phyloP scores from a whole-genome alignment of 1,140 invertebrate genomes.

The Diprion similis region DNA sequence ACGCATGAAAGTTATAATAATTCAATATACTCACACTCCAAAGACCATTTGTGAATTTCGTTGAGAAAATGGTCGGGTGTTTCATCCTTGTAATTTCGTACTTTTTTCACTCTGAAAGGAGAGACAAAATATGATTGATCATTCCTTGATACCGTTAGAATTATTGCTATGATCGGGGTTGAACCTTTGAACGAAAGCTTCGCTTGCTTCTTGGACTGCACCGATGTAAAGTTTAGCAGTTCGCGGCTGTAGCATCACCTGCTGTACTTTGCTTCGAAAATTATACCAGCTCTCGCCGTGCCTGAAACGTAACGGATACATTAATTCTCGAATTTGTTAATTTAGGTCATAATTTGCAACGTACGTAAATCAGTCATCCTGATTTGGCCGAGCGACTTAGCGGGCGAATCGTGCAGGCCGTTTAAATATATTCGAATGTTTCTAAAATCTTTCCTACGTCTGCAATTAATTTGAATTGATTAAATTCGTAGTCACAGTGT shows the following conservation, averaged over 20 bases:
- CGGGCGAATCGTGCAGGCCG: no score
- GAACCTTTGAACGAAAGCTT: constrained; percentile 75
- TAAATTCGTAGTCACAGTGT: no score
- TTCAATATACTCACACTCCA: constrained; percentile 79
- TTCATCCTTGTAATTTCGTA: constrained; percentile 71
- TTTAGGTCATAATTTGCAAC: neutral
- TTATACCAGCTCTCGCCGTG: constrained; percentile 84
- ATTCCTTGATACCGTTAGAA: no score
- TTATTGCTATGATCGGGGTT: constrained; percentile 6
- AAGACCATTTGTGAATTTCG: constrained; percentile 86
- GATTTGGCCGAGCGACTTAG: no score
- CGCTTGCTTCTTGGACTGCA: constrained; percentile 75
- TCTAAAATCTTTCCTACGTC: no score
- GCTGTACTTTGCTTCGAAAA: constrained; percentile 83
- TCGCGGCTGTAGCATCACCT: constrained; percentile 79
- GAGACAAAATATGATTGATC: neutral
- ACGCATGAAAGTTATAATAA: constrained; percentile 11
- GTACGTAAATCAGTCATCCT: neutral
- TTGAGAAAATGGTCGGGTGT: constrained; percentile 79
- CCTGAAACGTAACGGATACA: constrained; percentile 58
- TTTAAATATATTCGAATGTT: no score
- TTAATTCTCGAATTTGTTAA: constrained; percentile 15
- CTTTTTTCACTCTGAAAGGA: constrained; percentile 71
- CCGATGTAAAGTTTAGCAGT: constrained; percentile 77
- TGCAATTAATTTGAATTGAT: no score